Evolutionary conservation across 2,888 invertebrate genomes (phyloP).

Genomic region (Leucoma salicis): DNA sequence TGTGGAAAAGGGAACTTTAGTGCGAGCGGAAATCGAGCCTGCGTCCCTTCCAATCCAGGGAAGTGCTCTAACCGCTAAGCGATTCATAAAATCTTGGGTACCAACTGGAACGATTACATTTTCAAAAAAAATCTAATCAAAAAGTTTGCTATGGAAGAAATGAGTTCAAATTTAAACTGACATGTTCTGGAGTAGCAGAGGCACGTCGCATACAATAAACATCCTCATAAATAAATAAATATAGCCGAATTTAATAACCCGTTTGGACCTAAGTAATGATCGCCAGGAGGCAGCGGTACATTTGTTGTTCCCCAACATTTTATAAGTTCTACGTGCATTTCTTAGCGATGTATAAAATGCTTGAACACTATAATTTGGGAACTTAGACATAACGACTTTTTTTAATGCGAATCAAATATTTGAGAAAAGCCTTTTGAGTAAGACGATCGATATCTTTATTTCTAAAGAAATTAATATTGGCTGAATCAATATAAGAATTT

Average conservation of each 20-base stretch:
- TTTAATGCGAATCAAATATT: conserved; percentile 52
- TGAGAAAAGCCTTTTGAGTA: conserved; percentile 12
- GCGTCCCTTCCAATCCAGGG: too few species aligned
- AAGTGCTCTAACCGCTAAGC: too few species aligned
- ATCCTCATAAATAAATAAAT: conserved; percentile 78
- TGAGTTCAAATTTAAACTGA: not conserved
- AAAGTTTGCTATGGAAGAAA: not conserved
- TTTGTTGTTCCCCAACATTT: conserved; percentile 68
- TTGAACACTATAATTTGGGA: conserved; percentile 78
- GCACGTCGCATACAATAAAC: conserved; percentile 51
- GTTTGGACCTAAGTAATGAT: conserved; percentile 71
- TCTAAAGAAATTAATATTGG: not conserved
- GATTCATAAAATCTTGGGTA: too few species aligned
- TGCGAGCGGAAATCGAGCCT: too few species aligned
- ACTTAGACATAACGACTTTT: conserved; percentile 53
- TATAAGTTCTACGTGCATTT: conserved; percentile 76
- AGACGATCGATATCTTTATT: not conserved
- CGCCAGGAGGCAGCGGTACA: conserved; percentile 77
- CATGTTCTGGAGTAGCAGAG: conserved; percentile 15
- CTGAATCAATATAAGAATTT: too few species aligned
- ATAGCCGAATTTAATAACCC: conserved; percentile 80
- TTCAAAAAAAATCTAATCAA: too few species aligned
- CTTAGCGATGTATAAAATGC: conserved; percentile 73
- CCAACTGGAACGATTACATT: too few species aligned
- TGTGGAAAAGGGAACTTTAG: too few species aligned